Evolutionary conservation across 2,113 vertebrate species (phyloP).

Genomic region (Ibidorhyncha struthersii): DNA sequence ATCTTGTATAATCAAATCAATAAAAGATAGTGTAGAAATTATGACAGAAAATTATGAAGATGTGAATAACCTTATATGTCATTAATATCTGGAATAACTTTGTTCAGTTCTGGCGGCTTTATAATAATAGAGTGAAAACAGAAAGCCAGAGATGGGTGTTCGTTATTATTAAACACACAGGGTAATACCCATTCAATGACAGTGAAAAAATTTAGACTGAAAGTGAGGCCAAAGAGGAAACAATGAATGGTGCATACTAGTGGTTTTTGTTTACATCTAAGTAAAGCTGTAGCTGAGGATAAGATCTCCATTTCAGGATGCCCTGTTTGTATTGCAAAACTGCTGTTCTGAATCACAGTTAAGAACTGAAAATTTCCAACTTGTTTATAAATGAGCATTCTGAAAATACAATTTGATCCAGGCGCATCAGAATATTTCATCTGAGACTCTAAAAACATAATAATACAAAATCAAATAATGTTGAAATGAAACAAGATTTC

Average conservation of each 20-base stretch:
- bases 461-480: slow-evolving; percentile 47
- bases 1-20: neutral
- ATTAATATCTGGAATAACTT: neutral
- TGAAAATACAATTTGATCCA: slow-evolving; percentile 35
- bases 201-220: neutral
- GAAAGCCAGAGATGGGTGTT: neutral
- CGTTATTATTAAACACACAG: neutral
- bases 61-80: neutral
- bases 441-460: slow-evolving; percentile 8
- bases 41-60: neutral
- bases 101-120: neutral
- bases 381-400: neutral
- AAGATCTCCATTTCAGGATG: neutral
- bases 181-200: neutral
- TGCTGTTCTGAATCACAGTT: neutral
- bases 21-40: neutral
- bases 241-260: neutral
- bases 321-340: neutral
- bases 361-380: neutral
- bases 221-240: neutral
- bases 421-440: slow-evolving; percentile 2
- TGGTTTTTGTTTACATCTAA: neutral
- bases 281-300: neutral
- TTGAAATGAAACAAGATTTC: slow-evolving; percentile 38
- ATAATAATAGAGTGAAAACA: neutral